These are phyloP conservation scores for Stenurella melanura DNA, from an alignment of 2,888 invertebrate genomes.

Conservation along the genomic window DNA sequence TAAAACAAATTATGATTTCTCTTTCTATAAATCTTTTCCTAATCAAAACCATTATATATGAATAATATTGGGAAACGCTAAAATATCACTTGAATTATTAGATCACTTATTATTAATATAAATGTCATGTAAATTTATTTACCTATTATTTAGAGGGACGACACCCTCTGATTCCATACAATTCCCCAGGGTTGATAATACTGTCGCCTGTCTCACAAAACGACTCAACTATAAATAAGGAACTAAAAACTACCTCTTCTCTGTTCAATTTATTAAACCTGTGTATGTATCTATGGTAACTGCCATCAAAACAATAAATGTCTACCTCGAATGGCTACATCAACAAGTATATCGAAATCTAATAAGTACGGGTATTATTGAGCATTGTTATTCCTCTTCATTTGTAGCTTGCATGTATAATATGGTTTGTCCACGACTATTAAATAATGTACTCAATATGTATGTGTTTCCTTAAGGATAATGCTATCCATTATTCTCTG, in stretches of 20 bases:
- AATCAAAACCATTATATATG: too few relatives aligned
- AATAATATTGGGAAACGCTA: too few relatives aligned
- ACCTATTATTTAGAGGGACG: constrained; percentile 64
- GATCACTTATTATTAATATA: too few relatives aligned
- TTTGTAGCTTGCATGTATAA: too few relatives aligned
- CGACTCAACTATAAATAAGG: constrained; percentile 1
- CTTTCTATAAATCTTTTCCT: too few relatives aligned
- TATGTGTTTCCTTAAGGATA: too few relatives aligned
- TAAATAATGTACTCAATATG: too few relatives aligned
- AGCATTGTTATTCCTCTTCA: too few relatives aligned
- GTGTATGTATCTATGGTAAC: constrained; percentile 28
- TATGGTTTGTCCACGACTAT: too few relatives aligned
- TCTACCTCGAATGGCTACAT: background rate
- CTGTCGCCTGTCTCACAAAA: background rate
- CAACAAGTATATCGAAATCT: background rate
- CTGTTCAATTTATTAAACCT: background rate
- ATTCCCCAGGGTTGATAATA: constrained; percentile 68
- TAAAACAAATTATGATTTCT: too few relatives aligned
- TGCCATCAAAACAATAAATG: constrained; percentile 18
- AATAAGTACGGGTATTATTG: background rate
- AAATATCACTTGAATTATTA: too few relatives aligned
- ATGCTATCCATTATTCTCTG: too few relatives aligned
- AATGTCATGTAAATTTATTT: constrained; percentile 40
- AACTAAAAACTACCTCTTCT: background rate
- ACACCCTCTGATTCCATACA: constrained; percentile 70